phyloP scores from a whole-genome alignment of 1,140 invertebrate species.

The Cotesia vestalis region DNA sequence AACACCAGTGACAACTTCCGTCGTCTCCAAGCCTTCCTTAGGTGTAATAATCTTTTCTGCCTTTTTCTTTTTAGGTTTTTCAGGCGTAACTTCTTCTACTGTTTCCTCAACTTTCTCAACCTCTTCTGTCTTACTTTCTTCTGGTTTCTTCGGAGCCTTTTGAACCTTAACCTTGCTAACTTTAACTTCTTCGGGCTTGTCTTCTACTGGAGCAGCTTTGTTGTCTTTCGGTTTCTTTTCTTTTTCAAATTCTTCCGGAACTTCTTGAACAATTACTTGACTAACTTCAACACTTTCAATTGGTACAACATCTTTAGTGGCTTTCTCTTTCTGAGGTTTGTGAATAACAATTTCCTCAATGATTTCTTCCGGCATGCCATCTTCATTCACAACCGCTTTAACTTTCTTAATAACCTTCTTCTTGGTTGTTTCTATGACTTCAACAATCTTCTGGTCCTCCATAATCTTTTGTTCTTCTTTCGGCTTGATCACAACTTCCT shows the following conservation, averaged over 20 bases:
- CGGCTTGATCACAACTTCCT: slow-evolving; percentile 37
- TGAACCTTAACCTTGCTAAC: no score
- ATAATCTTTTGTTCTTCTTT: slow-evolving; percentile 40
- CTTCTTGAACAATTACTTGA: slow-evolving; percentile 40
- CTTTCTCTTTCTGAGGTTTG: slow-evolving; percentile 38
- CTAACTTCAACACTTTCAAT: slow-evolving; percentile 32
- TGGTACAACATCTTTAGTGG: slow-evolving; percentile 36
- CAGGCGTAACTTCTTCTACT: slow-evolving; percentile 31
- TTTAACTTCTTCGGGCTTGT: slow-evolving; percentile 28
- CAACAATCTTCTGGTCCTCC: slow-evolving; percentile 43
- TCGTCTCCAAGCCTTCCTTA: slow-evolving; percentile 37
- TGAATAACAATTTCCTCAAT: slow-evolving; percentile 43
- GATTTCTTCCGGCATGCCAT: slow-evolving; percentile 38
- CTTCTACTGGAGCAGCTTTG: slow-evolving; percentile 36
- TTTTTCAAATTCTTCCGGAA: slow-evolving; percentile 34
- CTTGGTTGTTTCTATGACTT: slow-evolving; percentile 39
- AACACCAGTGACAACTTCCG: slow-evolving; percentile 44
- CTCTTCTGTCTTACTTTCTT: slow-evolving; percentile 42
- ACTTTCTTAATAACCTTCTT: slow-evolving; percentile 44
- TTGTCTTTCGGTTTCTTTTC: slow-evolving; percentile 35
- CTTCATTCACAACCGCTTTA: slow-evolving; percentile 42
- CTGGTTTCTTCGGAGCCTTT: background rate
- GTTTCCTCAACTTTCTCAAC: slow-evolving; percentile 38
- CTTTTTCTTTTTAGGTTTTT: slow-evolving; percentile 35
- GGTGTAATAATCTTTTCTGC: slow-evolving; percentile 36